These are phyloP conservation scores for Orchesella flavescens DNA, from an alignment of 2,888 invertebrate genomes.

Conservation along the genomic window DNA sequence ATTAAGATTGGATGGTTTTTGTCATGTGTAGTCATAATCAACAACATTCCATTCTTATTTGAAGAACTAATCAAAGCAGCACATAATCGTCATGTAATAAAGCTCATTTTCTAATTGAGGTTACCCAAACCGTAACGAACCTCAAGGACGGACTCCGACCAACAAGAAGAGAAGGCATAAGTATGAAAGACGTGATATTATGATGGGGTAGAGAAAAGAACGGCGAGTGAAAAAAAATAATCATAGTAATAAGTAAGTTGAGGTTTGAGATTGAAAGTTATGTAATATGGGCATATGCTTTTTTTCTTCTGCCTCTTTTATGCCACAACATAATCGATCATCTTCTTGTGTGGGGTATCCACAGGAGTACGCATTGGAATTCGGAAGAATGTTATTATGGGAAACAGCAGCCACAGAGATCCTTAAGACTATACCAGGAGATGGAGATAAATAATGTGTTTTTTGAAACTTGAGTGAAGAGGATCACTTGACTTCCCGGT, in stretches of 20 bases:
- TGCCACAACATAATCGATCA: slow-evolving; percentile 64
- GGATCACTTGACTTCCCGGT: slow-evolving; percentile 5
- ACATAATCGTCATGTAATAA: slow-evolving; percentile 35
- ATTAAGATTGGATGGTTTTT: too few relatives aligned
- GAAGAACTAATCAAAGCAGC: slow-evolving; percentile 28
- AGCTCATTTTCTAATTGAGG: slow-evolving; percentile 65
- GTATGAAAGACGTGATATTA: slow-evolving; percentile 10
- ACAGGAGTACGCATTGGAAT: slow-evolving; percentile 65
- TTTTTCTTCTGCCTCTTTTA: slow-evolving; percentile 42
- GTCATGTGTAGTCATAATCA: slow-evolving; percentile 1
- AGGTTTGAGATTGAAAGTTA: slow-evolving; percentile 57
- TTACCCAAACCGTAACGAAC: slow-evolving; percentile 65
- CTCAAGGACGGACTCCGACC: slow-evolving; percentile 62
- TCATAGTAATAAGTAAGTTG: slow-evolving; percentile 54
- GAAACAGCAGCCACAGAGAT: slow-evolving; percentile 16
- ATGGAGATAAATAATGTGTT: too few relatives aligned
- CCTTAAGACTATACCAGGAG: slow-evolving; percentile 24
- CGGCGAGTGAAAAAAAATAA: slow-evolving; percentile 52
- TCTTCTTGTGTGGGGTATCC: slow-evolving; percentile 67
- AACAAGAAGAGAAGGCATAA: slow-evolving; percentile 34
- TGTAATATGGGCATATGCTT: slow-evolving; percentile 24
- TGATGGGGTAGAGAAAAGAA: slow-evolving; percentile 10
- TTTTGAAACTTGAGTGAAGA: background rate
- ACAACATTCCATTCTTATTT: slow-evolving; percentile 52
- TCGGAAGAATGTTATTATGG: slow-evolving; percentile 62